Percentiles rank a stretch among this genome's conserved stretches.
phyloP scores from a whole-genome alignment of 35 echinoderm and acorn worm genomes.

The Apostichopus parvimensis region DNA sequence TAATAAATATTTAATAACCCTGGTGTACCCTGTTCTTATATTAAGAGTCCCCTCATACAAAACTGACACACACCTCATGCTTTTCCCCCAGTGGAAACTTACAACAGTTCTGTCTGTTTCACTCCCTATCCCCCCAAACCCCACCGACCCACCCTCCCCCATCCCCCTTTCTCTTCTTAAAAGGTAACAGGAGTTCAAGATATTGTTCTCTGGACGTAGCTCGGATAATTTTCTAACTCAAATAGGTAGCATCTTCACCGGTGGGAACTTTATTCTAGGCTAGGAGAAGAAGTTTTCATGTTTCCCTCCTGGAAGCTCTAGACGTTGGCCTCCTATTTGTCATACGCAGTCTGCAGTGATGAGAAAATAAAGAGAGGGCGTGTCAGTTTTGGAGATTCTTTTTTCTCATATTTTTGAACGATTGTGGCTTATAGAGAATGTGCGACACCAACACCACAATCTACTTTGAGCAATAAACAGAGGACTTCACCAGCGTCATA shows the following conservation, averaged over 20 bases:
- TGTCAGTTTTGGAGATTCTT: neutral
- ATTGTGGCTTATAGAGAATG: neutral
- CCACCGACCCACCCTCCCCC: neutral
- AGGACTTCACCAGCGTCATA: too few relatives aligned
- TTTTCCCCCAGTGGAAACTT: neutral
- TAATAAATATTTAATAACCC: too few relatives aligned
- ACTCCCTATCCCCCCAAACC: neutral
- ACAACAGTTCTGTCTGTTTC: neutral
- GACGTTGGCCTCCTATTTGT: slow-evolving; percentile 5
- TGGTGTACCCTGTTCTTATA: too few relatives aligned
- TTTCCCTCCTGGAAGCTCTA: neutral
- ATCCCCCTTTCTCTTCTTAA: neutral
- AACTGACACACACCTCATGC: too few relatives aligned
- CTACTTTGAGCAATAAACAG: neutral
- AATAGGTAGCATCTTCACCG: neutral
- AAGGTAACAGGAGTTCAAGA: neutral
- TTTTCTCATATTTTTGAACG: neutral
- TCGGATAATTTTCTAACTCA: neutral
- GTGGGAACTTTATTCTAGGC: neutral
- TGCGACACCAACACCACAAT: slow-evolving; percentile 14
- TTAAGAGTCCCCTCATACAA: too few relatives aligned
- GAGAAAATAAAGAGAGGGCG: neutral
- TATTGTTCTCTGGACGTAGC: too few relatives aligned
- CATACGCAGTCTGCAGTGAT: slow-evolving; percentile 1
- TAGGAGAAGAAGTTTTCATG: neutral